Base-by-base conservation (phyloP, 2,888 invertebrate genomes). In the Bembecia ichneumoniformis region DNA sequence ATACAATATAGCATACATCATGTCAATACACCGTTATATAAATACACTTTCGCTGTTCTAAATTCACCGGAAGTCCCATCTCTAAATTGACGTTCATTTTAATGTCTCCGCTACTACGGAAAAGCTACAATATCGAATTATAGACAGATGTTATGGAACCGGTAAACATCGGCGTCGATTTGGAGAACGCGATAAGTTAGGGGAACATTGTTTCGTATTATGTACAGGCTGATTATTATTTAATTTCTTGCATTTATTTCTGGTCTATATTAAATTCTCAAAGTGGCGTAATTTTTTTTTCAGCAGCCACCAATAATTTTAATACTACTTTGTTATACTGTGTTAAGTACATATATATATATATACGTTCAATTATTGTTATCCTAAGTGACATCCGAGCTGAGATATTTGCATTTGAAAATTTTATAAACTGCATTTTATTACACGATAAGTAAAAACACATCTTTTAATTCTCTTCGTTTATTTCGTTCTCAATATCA, bases 61-160 rank as follows among this genome's bases (percentile, higher is more conserved):
- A 52, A 60, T 58, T 57, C 51, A 15, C 50, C 72, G 75, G 76
- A 77, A 68, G 71, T 71, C 65, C 68, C 68, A 55, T 57, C 55
- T 59, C 54, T 49, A 50, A n/a, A 52, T 55, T 54, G 48, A 48
- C 28, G 28, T 28, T 5, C 9, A 28, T n/a, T n/a, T n/a, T 16
- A 14, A 44, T 16, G 17, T 17, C 11, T 44, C 16, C 43, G 46
- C 47, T 57, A 57, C 28, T 28, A 44, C 17, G 44, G 15, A 44
- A 44, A 15, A 14, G 56, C 58, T 56, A 55, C 57, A 55, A 49
- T 54, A 55, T 58, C 48, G 53, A 52, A 55, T 57, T 58, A 58
- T 58, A 60, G 72, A 70, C 84, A 84, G 86, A 84, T 86, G 86
- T 79, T 74, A 68, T 51, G 54, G 60, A 61, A 74, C 74, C 81